Base-by-base conservation (phyloP, 2,888 invertebrate genomes). In the Harpalus rufipes region DNA sequence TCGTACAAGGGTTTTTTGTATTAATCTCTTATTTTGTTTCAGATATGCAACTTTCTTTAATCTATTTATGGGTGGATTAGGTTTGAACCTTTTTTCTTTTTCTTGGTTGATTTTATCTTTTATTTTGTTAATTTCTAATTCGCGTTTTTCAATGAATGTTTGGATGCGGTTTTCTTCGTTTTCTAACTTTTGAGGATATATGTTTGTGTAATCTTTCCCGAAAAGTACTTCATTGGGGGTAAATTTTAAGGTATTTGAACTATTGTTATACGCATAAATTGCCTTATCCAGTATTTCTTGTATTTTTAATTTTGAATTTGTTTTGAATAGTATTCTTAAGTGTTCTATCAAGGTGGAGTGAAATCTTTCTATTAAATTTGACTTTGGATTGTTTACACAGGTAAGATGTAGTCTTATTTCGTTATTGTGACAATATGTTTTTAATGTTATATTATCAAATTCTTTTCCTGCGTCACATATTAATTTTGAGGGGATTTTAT, bases 311-410 rank as follows among this genome's bases (percentile, higher is more conserved):
- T 63, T 63, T 14, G 63, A 16, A 14, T 63, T 16, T 63, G 12
- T 16, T 12, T n/a, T 16, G 16, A 14, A 16, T 63, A 63, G 10
- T 63, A 63, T 14, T 63, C 63, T 16, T 14, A 63, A 10, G 16
- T 63, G 63, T 63, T 63, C 63, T 2, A 63, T 63, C 10, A 63
- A 10, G 16, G 16, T 63, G 16, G 63, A 63, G 18, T 63, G 63
- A 16, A 63, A 16, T 7, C 63, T 63, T 63, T 63, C 63, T 18
- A 63, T 16, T 63, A 16, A 12, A 63, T 63, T 63, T 12, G 63
- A 63, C 6, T 63, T 63, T 12, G 63, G 18, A 21, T 63, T 18
- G 1, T 63, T 16, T 63, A 21, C 10, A 63, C 63, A 63, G 63
- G 63, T 63, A 63, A 63, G 16, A 16, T 63, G 63, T 63, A 21